These are phyloP conservation scores for Diabrotica undecimpunctata DNA, from an alignment of 1,140 invertebrate species.

Conservation along the genomic window DNA sequence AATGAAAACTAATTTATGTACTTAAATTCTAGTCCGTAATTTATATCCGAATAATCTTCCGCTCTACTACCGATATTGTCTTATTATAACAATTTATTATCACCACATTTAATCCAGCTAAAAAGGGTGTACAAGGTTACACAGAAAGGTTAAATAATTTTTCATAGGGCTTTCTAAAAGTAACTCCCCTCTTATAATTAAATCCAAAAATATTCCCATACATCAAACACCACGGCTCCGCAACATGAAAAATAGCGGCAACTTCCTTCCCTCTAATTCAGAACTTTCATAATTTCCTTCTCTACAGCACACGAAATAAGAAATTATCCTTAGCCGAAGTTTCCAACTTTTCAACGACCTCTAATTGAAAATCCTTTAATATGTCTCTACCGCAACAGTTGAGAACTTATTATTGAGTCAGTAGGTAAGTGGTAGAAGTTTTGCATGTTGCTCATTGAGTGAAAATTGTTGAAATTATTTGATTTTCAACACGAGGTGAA, in stretches of 20 bases:
- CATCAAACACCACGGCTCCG: constrained; percentile 14
- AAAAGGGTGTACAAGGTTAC: too few species aligned
- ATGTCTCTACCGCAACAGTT: constrained; percentile 23
- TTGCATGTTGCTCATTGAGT: constrained; percentile 2
- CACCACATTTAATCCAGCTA: too few species aligned
- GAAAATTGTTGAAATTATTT: too few species aligned
- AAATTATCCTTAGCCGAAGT: constrained; percentile 18
- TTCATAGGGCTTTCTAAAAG: neutral
- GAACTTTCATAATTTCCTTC: constrained; percentile 20
- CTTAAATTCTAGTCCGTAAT: too few species aligned
- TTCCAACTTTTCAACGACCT: constrained; percentile 21
- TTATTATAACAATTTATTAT: too few species aligned
- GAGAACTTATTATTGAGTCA: constrained; percentile 19
- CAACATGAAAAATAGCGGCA: constrained; percentile 18
- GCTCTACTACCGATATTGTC: too few species aligned
- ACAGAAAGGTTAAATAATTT: too few species aligned
- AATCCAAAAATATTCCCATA: constrained; percentile 16
- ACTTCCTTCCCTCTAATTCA: constrained; percentile 6
- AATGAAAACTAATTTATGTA: too few species aligned
- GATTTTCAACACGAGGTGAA: too few species aligned
- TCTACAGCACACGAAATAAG: constrained; percentile 17
- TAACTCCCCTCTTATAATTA: constrained; percentile 11
- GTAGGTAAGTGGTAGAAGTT: constrained; percentile 15
- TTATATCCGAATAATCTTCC: too few species aligned
- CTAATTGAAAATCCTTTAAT: constrained; percentile 23